phyloP scores from a whole-genome alignment of 1,140 invertebrate species.

The Maniola jurtina region DNA sequence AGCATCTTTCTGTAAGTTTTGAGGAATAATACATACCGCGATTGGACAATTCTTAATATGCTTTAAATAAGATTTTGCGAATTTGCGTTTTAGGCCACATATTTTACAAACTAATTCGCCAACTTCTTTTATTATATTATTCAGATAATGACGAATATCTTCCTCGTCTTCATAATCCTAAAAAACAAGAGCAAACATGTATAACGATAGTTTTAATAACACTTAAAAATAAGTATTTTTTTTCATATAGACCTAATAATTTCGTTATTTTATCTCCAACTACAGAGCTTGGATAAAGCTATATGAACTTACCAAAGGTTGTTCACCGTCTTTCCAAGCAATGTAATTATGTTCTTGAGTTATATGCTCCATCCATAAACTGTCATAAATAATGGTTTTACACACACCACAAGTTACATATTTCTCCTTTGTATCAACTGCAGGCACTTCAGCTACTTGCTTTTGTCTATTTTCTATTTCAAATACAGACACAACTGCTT shows the following conservation, averaged over 20 bases:
- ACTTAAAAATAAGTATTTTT: too few relatives aligned
- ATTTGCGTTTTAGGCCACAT: constrained; percentile 44
- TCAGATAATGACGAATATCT: constrained; percentile 39
- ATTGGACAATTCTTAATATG: constrained; percentile 46
- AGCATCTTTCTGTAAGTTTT: background rate
- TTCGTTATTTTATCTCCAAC: too few relatives aligned
- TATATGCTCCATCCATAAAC: constrained; percentile 47
- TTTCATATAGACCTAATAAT: too few relatives aligned
- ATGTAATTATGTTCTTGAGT: constrained; percentile 50
- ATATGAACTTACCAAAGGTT: constrained; percentile 34
- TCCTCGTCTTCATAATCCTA: constrained; percentile 49
- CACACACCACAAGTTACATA: constrained; percentile 48
- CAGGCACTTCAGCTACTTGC: background rate
- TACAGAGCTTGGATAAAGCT: too few relatives aligned
- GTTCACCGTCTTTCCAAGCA: constrained; percentile 49
- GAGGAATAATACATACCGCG: constrained; percentile 14
- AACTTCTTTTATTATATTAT: constrained; percentile 33
- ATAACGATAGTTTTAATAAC: too few relatives aligned
- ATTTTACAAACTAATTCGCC: constrained; percentile 42
- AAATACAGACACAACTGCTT: background rate
- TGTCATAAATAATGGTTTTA: constrained; percentile 29
- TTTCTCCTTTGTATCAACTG: background rate
- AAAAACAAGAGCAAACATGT: constrained; percentile 14
- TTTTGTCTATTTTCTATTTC: background rate
- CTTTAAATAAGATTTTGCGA: constrained; percentile 41